Conservation (phyloP, 2,888 invertebrate genomes). For the Rhabditoides inermis region DNA sequence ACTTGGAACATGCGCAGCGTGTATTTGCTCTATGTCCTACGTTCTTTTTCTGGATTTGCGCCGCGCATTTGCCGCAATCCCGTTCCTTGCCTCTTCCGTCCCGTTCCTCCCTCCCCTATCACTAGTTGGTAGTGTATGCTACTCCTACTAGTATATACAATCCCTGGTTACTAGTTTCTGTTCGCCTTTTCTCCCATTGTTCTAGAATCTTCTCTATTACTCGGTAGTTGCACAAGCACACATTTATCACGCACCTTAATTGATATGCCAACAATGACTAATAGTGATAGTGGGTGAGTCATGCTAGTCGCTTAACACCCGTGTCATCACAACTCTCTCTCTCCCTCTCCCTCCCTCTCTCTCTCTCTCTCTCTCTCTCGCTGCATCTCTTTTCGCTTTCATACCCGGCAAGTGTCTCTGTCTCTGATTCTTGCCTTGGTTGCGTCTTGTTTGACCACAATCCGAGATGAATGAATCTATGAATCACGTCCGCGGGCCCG, state of each 20-base stretch:
- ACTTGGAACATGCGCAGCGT: not conserved
- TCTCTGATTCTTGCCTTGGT: not conserved
- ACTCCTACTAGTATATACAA: not conserved
- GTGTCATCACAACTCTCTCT: no score
- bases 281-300: no score
- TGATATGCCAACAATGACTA: no score
- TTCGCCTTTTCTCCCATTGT: no score
- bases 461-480: no score
- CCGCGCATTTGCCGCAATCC: no score
- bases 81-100: not conserved
- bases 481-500: no score
- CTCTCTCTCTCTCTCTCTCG: not conserved
- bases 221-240: no score
- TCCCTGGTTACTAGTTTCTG: not conserved
- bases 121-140: not conserved
- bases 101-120: not conserved
- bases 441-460: not conserved
- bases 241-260: no score
- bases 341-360: constrained; percentile 1
- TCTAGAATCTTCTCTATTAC: no score
- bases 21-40: not conserved
- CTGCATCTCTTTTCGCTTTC: not conserved
- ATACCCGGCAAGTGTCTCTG: no score
- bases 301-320: no score
- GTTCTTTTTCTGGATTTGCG: not conserved